These are phyloP conservation scores for Alouatta palliata DNA, from an alignment of 2,113 vertebrate genomes.

Conservation along the genomic window DNA sequence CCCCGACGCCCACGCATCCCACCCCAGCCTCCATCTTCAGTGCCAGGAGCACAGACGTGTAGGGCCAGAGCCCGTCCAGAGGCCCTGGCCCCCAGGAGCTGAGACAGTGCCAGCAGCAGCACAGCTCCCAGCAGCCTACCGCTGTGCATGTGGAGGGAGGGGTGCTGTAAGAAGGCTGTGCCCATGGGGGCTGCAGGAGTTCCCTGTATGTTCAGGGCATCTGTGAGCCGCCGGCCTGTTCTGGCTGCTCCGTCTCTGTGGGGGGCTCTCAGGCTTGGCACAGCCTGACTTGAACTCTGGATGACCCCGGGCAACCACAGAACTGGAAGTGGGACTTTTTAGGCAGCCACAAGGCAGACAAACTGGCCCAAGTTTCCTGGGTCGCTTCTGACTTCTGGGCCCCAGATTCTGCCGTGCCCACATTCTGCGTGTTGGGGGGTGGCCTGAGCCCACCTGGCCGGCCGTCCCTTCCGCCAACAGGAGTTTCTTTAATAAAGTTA, in stretches of 20 bases:
- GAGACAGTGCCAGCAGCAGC: fast-evolving
- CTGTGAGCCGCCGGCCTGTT: not conserved
- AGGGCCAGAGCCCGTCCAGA: not conserved
- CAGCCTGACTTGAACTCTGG: not conserved
- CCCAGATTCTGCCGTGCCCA: not conserved
- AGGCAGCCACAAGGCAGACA: not conserved
- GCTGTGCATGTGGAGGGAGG: not conserved
- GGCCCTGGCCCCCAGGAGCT: not conserved
- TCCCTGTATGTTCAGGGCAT: not conserved
- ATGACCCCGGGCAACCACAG: not conserved
- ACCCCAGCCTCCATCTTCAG: not conserved
- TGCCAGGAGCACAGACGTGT: constrained; percentile 55
- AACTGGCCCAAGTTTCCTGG: not conserved
- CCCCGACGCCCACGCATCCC: not conserved
- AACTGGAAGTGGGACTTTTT: not conserved
- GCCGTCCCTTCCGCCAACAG: not conserved
- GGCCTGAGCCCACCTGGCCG: not conserved
- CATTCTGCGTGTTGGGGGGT: not conserved
- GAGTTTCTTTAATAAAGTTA: constrained; percentile 51
- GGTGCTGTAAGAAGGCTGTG: fast-evolving
- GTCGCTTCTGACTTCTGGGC: not conserved
- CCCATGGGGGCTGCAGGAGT: not conserved
- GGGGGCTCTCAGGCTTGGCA: not conserved
- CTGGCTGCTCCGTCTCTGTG: not conserved
- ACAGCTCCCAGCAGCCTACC: fast-evolving